phyloP scores from a whole-genome alignment of 1,140 invertebrate species.

The Chelonus insularis region DNA sequence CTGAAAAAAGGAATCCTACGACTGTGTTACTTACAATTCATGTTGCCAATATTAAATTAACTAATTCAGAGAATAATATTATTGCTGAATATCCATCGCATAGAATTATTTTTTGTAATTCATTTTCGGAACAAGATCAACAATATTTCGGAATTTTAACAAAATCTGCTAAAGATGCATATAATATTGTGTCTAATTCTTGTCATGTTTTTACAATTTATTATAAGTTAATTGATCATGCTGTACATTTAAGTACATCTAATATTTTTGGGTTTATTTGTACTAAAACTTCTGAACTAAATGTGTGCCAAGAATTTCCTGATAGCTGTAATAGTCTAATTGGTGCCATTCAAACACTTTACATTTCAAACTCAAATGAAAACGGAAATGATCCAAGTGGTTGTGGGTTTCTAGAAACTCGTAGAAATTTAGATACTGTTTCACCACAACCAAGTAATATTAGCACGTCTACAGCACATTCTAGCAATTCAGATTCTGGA shows the following conservation, averaged over 20 bases:
- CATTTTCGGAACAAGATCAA: conserved; percentile 86
- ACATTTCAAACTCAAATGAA: conserved; percentile 53
- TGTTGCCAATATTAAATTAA: conserved; percentile 75
- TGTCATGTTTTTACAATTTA: conserved; percentile 96
- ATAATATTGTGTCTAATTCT: conserved; percentile 75
- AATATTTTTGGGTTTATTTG: conserved; percentile 55
- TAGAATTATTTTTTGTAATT: conserved; percentile 85
- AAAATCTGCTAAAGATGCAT: conserved; percentile 65
- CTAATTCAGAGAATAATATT: conserved; percentile 69
- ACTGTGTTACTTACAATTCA: conserved; percentile 84
- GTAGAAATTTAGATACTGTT: conserved; percentile 64
- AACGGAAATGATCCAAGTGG: conserved; percentile 36
- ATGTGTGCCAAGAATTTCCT: conserved; percentile 86
- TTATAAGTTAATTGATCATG: conserved; percentile 79
- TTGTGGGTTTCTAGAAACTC: conserved; percentile 49
- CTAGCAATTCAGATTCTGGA: conserved; percentile 92
- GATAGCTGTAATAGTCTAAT: conserved; percentile 85
- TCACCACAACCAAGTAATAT: conserved; percentile 82
- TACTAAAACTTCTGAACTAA: conserved; percentile 54
- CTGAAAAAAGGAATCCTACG: conserved; percentile 87
- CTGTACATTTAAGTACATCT: conserved; percentile 66
- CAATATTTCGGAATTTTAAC: conserved; percentile 92
- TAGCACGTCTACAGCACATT: conserved; percentile 80
- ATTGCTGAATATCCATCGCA: conserved; percentile 84
- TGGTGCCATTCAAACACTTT: conserved; percentile 64